These are phyloP conservation scores for Morpho achilles DNA, from an alignment of 2,888 invertebrate genomes.

Conservation along the genomic window DNA sequence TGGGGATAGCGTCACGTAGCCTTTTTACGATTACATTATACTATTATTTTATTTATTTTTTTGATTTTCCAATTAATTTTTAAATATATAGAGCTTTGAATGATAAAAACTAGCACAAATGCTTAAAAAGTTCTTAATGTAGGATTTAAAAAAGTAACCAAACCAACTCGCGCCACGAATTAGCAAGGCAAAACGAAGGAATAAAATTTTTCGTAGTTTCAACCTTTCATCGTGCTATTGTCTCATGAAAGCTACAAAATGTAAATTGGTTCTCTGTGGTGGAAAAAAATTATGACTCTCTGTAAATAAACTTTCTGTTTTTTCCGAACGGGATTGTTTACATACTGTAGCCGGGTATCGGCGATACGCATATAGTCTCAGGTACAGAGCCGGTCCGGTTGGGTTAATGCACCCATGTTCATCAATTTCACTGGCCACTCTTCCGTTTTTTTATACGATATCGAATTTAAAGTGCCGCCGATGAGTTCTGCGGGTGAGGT, in stretches of 20 bases:
- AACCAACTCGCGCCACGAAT: constrained; percentile 5
- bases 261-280: constrained; percentile 34
- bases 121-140: no score
- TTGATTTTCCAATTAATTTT: no score
- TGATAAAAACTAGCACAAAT: no score
- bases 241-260: constrained; percentile 12
- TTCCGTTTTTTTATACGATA: constrained; percentile 39
- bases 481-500: constrained; percentile 12
- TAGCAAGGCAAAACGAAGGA: constrained; percentile 12
- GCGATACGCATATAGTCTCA: constrained; percentile 51
- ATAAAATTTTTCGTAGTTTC: constrained; percentile 9
- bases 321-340: constrained; percentile 57
- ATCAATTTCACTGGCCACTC: constrained; percentile 44
- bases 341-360: constrained; percentile 45
- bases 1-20: no score
- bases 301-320: constrained; percentile 33
- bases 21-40: no score
- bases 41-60: no score
- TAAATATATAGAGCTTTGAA: no score
- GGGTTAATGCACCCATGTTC: constrained; percentile 62
- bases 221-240: constrained; percentile 1
- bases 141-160: background rate
- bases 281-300: constrained; percentile 18
- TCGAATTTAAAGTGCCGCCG: constrained; percentile 18
- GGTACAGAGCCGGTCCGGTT: constrained; percentile 45